These are phyloP conservation scores for Anagyrus pseudococci DNA, from an alignment of 2,888 invertebrate genomes.

Conservation along the genomic window DNA sequence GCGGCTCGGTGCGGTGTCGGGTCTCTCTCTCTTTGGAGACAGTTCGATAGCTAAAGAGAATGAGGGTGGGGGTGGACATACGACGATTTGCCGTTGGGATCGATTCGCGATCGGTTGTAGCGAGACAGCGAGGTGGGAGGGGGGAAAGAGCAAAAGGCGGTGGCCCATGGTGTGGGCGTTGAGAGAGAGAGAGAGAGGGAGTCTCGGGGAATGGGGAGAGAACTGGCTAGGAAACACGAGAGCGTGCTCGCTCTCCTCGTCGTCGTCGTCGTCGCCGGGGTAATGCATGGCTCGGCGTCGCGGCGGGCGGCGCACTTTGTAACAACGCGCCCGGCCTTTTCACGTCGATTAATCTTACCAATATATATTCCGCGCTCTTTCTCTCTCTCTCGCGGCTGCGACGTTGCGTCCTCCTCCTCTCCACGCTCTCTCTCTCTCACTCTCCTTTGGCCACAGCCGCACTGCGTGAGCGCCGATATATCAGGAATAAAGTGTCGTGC, in stretches of 20 bases:
- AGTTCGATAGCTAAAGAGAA: too few species aligned
- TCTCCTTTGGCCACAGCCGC: constrained; percentile 1
- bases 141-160: too few species aligned
- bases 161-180: too few species aligned
- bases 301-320: constrained; percentile 62
- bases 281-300: constrained; percentile 58
- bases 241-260: constrained; percentile 28
- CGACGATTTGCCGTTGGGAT: too few species aligned
- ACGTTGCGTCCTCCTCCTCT: constrained; percentile 41
- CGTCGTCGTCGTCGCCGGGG: constrained; percentile 35
- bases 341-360: constrained; percentile 61
- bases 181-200: constrained; percentile 20
- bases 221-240: constrained; percentile 29
- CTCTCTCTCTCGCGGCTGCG: constrained; percentile 40
- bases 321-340: constrained; percentile 59
- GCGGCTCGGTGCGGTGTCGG: too few species aligned
- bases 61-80: too few species aligned
- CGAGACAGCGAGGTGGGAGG: too few species aligned
- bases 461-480: constrained; percentile 52
- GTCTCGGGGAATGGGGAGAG: background rate
- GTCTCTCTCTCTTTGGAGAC: too few species aligned
- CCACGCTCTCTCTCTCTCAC: constrained; percentile 35
- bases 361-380: constrained; percentile 48
- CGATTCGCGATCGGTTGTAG: too few species aligned
- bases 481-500: constrained; percentile 56